A percentile compares a stretch with the other conserved stretches of the same genome.
These are phyloP conservation scores for Drosophila littoralis DNA, from an alignment of 1,140 invertebrate species.

Conservation along the genomic window DNA sequence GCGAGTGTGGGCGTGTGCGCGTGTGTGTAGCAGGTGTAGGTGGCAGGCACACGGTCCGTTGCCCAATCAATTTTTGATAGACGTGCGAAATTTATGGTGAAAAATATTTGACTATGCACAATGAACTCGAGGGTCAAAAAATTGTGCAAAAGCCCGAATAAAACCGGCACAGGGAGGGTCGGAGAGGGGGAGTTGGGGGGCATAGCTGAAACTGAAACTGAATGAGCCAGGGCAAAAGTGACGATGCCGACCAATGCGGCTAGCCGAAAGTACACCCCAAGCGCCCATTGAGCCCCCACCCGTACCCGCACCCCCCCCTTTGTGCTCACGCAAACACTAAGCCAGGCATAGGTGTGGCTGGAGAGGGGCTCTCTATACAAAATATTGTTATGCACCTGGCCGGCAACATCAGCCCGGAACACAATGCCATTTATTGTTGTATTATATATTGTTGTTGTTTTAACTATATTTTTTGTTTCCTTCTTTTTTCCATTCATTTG, in stretches of 20 bases:
- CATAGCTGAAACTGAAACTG: conserved; percentile 7
- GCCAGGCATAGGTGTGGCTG: background rate
- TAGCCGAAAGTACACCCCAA: conserved; percentile 35
- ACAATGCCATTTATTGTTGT: conserved; percentile 53
- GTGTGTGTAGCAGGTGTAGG: conserved; percentile 38
- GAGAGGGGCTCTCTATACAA: conserved; percentile 14
- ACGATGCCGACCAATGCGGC: conserved; percentile 52
- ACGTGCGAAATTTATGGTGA: conserved; percentile 82
- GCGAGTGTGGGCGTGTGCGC: conserved; percentile 11
- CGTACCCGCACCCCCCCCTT: background rate
- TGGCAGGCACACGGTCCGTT: conserved; percentile 55
- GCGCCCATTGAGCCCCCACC: background rate
- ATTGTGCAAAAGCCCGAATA: conserved; percentile 34
- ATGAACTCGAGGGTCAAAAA: conserved; percentile 54
- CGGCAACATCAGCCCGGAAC: conserved; percentile 10
- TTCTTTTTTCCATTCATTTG: conserved; percentile 37
- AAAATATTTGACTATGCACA: conserved; percentile 82
- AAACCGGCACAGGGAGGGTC: background rate
- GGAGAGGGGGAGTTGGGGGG: background rate
- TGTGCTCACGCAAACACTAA: background rate
- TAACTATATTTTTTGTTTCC: conserved; percentile 12
- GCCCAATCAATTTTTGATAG: conserved; percentile 81
- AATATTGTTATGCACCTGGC: conserved; percentile 43
- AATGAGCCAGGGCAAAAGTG: conserved; percentile 12
- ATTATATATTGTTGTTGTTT: conserved; percentile 55